Evolutionary conservation across 2,797 vertebrate species (phyloP).

Genomic region (Vultur gryphus): DNA sequence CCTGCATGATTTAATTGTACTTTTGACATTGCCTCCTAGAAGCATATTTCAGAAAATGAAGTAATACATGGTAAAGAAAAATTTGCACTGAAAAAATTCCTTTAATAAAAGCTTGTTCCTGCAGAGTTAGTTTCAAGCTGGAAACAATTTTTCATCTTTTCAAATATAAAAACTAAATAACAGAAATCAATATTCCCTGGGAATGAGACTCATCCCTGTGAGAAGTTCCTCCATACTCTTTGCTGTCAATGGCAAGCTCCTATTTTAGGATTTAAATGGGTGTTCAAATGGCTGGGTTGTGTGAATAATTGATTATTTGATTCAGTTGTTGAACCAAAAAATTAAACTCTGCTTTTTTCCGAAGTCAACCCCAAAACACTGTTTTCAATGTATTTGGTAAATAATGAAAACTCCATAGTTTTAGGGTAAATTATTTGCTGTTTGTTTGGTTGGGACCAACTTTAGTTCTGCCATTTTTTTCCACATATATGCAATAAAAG

Average conservation of each 20-base stretch:
- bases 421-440: background rate
- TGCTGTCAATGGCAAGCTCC: background rate
- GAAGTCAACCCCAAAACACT: background rate
- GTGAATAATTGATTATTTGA: conserved; percentile 14
- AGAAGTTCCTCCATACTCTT: background rate
- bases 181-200: conserved; percentile 4
- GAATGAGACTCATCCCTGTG: background rate
- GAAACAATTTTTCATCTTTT: conserved; percentile 22
- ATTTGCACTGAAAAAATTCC: background rate
- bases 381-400: background rate
- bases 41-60: conserved; percentile 18
- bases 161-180: conserved; percentile 9
- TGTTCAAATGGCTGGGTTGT: background rate
- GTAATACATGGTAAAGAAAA: background rate
- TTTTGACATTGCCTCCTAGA: conserved; percentile 19
- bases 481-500: background rate
- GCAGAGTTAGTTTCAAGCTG: background rate
- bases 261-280: background rate
- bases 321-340: conserved; percentile 12
- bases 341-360: background rate
- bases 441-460: background rate
- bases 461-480: background rate
- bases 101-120: background rate
- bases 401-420: background rate
- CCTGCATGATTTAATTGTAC: background rate